Evolutionary conservation across 2,797 vertebrate species (phyloP), one percentile per base, ranked within the genome.

Genomic region (Hydrocynus forskahlii): DNA sequence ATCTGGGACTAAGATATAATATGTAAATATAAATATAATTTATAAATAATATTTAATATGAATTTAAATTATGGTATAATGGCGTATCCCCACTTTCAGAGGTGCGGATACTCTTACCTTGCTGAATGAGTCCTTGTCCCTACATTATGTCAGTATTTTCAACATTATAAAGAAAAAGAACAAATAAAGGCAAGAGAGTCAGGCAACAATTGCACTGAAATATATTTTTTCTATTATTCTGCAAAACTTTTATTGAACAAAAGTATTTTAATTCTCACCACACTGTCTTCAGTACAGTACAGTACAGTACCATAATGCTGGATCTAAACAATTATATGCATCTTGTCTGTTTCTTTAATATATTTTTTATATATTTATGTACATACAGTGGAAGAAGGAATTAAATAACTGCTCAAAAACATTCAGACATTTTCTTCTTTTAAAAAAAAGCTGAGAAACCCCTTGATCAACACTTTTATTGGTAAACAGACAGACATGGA

Each of bases 401-500:
- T 94, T 94, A 94, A 95, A 95, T 94, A 94, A 93, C 91, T 92
- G 92, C 88, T 95, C 92, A 92, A 91, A 92, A 93, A 94, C 93
- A 94, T 93, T 94, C 93, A 93, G 90, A 92, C 91, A 76, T 74
- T 29, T 19, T 43, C 19, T 69, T 52, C n/a, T 21, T 38, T 5
- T 90, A 87, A 92, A 66, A 85, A 73, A 93, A 91, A 93, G 89
- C 87, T 87, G 88, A 91, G 85, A 88, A 78, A 92, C 87, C 87
- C 89, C 86, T 82, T 83, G 78, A 90, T 89, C 90, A 89, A 93
- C 89, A 93, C 88, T 92, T 92, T 86, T 89, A 89, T 89, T 86
- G 89, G 90, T 92, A 92, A 93, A 93, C 91, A 90, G 87, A 90
- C 74, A 86, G 83, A 90, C 82, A 86, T 79, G 83, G 85, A 84